Evolutionary conservation across 2,797 vertebrate genomes (phyloP), one percentile per base, ranked within the genome.

Genomic region (Sebastes kiyomatsui): DNA sequence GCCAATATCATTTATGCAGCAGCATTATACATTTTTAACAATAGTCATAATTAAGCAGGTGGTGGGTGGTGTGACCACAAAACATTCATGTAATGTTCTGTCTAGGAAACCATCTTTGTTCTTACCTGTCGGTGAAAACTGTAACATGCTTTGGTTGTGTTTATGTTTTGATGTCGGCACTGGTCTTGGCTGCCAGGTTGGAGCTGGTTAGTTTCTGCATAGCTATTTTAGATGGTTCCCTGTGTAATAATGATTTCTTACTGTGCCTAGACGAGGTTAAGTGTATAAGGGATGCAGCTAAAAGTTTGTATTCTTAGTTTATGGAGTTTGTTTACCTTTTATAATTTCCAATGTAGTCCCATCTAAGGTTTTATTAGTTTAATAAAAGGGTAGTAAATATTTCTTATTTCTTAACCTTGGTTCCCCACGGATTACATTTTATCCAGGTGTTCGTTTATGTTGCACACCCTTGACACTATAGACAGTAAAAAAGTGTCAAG

Each of bases 101-200:
- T 52, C n/a, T 20, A 5, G 14, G 32, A 59, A 76, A 66, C 12
- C 5, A 25, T 71, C 18, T 49, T 20, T 28, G 20, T 67, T 9
- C 6, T 65, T 20, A 13, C 1, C 9, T 46, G 42, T 22, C 7
- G 11, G n/a, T 32, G 56, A 23, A 23, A 77, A 4, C 30, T 62
- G 6, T 33, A 61, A 49, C 30, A 11, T 67, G 59, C 28, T 74
- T 88, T 75, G 65, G 6, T 76, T 75, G 38, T 25, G 27, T 59
- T 32, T 16, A 18, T 75, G 49, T 79, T 79, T 65, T 65, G 61
- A 6, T 35, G 25, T 35, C 1, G 8, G 7, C 1, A 3, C 12
- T 67, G 18, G 13, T 70, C 20, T 28, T 27, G 4, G 46, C 35
- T 59, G 27, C 12, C n/a, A 38, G 20, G 55, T 25, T 20, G 8